These are phyloP conservation scores for Cryptocephalus moraei DNA, from an alignment of 2,888 invertebrate species.

Conservation along the genomic window DNA sequence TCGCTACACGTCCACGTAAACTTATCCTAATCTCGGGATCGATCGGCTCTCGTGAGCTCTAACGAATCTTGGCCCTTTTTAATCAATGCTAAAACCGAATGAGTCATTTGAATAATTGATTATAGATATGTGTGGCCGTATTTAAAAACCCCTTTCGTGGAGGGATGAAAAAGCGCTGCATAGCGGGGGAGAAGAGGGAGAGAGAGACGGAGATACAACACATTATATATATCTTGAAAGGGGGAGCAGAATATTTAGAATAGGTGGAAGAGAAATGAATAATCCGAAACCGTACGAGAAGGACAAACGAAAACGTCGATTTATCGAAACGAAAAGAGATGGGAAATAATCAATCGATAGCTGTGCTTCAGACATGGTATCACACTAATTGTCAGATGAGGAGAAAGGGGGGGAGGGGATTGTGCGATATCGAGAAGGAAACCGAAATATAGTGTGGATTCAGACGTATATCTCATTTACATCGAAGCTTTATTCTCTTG, in stretches of 20 bases:
- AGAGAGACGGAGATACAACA: conserved; percentile 13
- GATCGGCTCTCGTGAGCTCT: too few relatives aligned
- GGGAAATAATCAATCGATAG: conserved; percentile 36
- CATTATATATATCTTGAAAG: conserved; percentile 19
- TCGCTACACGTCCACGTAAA: too few relatives aligned
- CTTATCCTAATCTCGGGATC: too few relatives aligned
- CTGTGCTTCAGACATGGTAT: conserved; percentile 34
- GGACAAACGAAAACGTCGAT: conserved; percentile 29
- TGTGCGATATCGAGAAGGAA: conserved; percentile 21
- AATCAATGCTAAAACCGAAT: conserved; percentile 19
- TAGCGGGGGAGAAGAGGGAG: conserved; percentile 9
- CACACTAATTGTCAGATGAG: conserved; percentile 36
- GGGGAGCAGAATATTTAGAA: conserved; percentile 16
- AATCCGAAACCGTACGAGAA: conserved; percentile 25
- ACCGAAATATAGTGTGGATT: conserved; percentile 13
- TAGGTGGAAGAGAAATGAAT: conserved; percentile 17
- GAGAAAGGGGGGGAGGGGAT: conserved; percentile 12
- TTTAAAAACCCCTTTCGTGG: conserved; percentile 25
- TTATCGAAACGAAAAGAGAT: conserved; percentile 22
- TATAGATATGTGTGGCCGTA: conserved; percentile 25
- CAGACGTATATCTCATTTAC: conserved; percentile 13
- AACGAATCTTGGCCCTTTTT: conserved; percentile 16
- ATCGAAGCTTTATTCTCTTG: conserved; percentile 16
- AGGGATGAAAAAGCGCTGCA: conserved; percentile 15
- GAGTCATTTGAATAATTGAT: conserved; percentile 28